phyloP scores from a whole-genome alignment of 1,140 invertebrate species.

The Platorchestia sp. region DNA sequence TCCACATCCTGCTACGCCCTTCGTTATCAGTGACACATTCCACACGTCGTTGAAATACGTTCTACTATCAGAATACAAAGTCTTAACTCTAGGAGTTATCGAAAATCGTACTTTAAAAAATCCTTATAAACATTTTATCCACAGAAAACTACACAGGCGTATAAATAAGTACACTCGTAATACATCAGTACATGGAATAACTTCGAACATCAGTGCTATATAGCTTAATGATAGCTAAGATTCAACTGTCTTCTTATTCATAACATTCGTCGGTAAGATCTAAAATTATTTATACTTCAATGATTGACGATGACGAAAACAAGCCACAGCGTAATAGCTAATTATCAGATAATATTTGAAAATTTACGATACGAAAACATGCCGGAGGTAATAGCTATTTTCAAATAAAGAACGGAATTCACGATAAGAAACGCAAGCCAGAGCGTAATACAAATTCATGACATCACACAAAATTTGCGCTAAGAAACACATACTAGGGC shows the following conservation, averaged over 20 bases:
- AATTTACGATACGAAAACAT: too few relatives aligned
- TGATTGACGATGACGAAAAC: neutral
- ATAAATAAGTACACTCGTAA: neutral
- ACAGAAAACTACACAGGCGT: neutral
- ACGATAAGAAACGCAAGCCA: neutral
- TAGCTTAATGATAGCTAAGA: neutral
- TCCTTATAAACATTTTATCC: neutral
- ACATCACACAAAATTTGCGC: too few relatives aligned
- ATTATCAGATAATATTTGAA: too few relatives aligned
- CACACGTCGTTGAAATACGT: too few relatives aligned
- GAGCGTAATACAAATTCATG: too few relatives aligned
- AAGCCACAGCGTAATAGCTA: too few relatives aligned
- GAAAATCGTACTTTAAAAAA: neutral
- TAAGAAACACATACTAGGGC: neutral
- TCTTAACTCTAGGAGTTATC: neutral
- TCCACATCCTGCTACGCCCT: too few relatives aligned
- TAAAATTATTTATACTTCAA: neutral
- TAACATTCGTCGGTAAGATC: neutral
- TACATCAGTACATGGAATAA: neutral
- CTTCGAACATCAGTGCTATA: neutral
- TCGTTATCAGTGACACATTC: too few relatives aligned
- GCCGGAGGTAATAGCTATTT: too few relatives aligned
- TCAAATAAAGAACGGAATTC: too few relatives aligned
- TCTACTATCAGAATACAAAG: too few relatives aligned
- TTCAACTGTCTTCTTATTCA: neutral